A percentile compares a stretch with the other conserved stretches of the same genome.
phyloP scores from a whole-genome alignment of 1,140 invertebrate genomes.

The Drosophila rhopaloa region DNA sequence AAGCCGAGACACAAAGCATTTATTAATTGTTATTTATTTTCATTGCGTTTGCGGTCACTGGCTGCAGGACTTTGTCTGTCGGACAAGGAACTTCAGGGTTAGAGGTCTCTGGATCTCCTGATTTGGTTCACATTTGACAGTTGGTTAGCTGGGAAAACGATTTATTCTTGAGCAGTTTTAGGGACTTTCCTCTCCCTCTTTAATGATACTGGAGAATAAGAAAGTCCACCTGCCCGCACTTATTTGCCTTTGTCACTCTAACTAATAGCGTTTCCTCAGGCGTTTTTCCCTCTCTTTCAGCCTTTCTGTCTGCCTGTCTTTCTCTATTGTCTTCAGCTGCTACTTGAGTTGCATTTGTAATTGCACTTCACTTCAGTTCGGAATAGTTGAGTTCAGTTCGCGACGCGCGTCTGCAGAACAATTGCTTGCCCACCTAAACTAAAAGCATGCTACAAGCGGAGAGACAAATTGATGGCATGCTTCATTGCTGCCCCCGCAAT shows the following conservation, averaged over 20 bases:
- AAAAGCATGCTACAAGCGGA: conserved; percentile 51
- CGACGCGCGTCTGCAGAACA: conserved; percentile 58
- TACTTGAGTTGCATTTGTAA: conserved; percentile 82
- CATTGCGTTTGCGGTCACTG: conserved; percentile 31
- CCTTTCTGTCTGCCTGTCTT: conserved; percentile 11
- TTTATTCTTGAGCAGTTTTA: too few relatives aligned
- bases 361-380: conserved; percentile 69
- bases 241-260: conserved; percentile 56
- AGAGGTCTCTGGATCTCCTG: neutral
- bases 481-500: conserved; percentile 42
- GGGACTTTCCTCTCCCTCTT: too few relatives aligned
- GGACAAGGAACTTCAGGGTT: neutral
- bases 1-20: conserved; percentile 58
- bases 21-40: conserved; percentile 78
- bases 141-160: neutral
- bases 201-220: too few relatives aligned
- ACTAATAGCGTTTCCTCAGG: conserved; percentile 35
- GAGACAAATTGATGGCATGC: conserved; percentile 83
- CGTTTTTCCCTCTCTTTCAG: neutral
- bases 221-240: conserved; percentile 8
- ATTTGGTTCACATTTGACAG: neutral
- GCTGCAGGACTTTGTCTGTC: neutral
- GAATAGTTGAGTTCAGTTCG: conserved; percentile 34
- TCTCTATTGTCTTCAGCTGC: conserved; percentile 39
- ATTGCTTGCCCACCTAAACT: conserved; percentile 67